These are phyloP conservation scores for Lasiurus cinereus DNA, from an alignment of 2,113 vertebrate genomes.

Conservation along the genomic window DNA sequence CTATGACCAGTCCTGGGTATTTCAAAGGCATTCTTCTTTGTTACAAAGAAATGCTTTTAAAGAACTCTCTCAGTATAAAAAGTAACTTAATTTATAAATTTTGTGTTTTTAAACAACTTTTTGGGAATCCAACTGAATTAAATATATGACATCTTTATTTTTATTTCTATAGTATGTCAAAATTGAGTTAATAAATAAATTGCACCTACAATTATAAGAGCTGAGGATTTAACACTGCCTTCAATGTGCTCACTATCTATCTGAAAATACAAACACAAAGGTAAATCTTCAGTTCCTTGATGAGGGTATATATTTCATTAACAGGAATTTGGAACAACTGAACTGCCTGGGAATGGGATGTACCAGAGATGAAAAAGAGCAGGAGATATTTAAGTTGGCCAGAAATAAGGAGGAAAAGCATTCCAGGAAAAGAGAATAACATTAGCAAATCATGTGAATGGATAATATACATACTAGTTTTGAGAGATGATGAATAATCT, in stretches of 20 bases:
- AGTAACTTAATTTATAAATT: background rate
- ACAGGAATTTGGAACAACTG: background rate
- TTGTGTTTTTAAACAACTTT: background rate
- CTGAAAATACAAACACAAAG: constrained; percentile 14
- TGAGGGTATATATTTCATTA: background rate
- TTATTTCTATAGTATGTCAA: constrained; percentile 2
- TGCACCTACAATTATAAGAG: background rate
- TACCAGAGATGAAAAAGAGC: background rate
- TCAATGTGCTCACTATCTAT: background rate
- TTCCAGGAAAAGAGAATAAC: background rate
- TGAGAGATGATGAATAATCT: background rate
- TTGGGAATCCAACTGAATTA: background rate
- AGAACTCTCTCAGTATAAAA: constrained; percentile 28
- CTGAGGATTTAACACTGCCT: background rate
- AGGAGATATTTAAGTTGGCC: background rate
- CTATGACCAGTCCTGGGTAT: background rate
- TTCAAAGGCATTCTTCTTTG: constrained; percentile 35
- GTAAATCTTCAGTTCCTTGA: background rate
- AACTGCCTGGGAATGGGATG: background rate
- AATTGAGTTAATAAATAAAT: constrained; percentile 7
- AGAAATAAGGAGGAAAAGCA: background rate
- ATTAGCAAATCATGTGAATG: background rate
- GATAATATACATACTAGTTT: background rate
- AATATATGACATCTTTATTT: background rate
- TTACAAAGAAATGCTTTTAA: constrained; percentile 33